Evolutionary conservation across 1,140 invertebrate genomes (phyloP).

Genomic region (Intoshia linei): DNA sequence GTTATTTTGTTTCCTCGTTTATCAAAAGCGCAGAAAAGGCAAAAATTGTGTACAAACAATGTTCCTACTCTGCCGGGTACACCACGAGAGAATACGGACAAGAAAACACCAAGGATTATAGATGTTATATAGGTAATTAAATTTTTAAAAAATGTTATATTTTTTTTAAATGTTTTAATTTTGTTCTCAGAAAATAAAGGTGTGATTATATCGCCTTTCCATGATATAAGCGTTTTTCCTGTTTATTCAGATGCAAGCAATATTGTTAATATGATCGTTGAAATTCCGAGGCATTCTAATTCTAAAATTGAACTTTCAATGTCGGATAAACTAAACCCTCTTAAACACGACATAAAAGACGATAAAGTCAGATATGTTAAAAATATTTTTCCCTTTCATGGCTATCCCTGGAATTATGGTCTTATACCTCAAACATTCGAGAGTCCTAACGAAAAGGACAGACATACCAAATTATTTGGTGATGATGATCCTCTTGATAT

Average conservation of each 20-base stretch:
- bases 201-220: slow-evolving; percentile 60
- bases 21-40: no score
- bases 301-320: slow-evolving; percentile 99
- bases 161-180: no score
- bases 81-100: no score
- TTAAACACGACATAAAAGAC: slow-evolving; percentile 92
- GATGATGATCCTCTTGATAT: slow-evolving; percentile 98
- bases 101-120: no score
- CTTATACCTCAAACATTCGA: slow-evolving; percentile 96
- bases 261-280: slow-evolving; percentile 67
- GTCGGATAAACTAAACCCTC: slow-evolving; percentile 71
- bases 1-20: no score
- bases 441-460: slow-evolving; percentile 58
- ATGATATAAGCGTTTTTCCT: slow-evolving; percentile 96
- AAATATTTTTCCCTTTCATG: slow-evolving; percentile 88
- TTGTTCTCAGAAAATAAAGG: no score
- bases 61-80: no score
- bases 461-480: slow-evolving; percentile 53
- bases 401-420: slow-evolving; percentile 99
- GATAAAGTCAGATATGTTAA: slow-evolving; percentile 67
- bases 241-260: slow-evolving; percentile 29
- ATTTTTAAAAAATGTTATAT: no score
- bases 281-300: slow-evolving; percentile 90
- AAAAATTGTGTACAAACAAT: no score
- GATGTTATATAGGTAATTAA: no score